Evolutionary conservation across 2,888 invertebrate species (phyloP), one percentile per base, ranked within the genome.

Genomic region (Chydorus sphaericus): DNA sequence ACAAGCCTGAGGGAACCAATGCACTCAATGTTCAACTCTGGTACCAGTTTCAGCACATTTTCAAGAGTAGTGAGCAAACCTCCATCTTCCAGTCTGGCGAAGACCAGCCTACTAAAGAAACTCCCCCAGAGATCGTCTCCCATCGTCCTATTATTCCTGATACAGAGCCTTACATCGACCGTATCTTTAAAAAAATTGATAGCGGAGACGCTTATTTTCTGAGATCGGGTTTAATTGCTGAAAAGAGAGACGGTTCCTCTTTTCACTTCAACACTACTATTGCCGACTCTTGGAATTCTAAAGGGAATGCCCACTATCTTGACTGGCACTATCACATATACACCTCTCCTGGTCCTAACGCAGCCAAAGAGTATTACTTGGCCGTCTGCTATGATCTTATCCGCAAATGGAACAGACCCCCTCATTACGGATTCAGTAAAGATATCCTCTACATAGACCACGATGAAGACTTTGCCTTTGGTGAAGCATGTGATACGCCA

Each of bases 351-450:
- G 31, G 18, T 14, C 50, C 50, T 28, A 31, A 8, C 31, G 3
- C 29, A 11, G 29, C 23, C 50, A 50, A 30, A 28, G 20, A 50
- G 50, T 28, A 29, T 28, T 28, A 50, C 20, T 29, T 7, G 3
- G 30, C 16, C 50, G n/a, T 50, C 16, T 50, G 29, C 50, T 14
- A 31, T n/a, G 23, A 8, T 14, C 23, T 23, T 23, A 37, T 16
- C 20, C 52, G 52, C 36, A 36, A 26, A 20, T 52, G 52, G 52
- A 52, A 52, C 52, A 36, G 18, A 20, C 33, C 52, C 4, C 52
- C 52, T 14, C 20, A 20, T 36, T 52, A 33, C 36, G 52, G 52
- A 36, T 36, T 52, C 23, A 52, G 36, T 14, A 26, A 31, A 23
- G 52, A 31, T 36, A 26, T 26, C 23, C 52, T 52, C 11, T 52